A percentile compares a stretch with the other conserved stretches of the same genome.
Evolutionary conservation across 2,888 invertebrate species (phyloP).

Genomic region (Saturnia pavonia): DNA sequence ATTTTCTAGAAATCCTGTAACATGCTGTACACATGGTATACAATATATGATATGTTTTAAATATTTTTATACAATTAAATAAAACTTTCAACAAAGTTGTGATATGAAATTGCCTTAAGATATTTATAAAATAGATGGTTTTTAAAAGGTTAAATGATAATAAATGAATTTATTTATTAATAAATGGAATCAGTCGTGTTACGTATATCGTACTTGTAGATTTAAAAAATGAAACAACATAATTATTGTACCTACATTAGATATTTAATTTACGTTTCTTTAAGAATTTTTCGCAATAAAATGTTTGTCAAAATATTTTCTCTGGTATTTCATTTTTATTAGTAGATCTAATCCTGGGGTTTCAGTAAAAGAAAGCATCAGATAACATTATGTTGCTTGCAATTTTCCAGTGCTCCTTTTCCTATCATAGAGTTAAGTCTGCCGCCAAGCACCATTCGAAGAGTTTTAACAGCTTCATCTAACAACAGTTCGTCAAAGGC

Average conservation of each 20-base stretch:
- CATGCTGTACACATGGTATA: slow-evolving; percentile 5
- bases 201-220: slow-evolving; percentile 21
- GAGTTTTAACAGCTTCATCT: too few species aligned
- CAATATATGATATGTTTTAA: slow-evolving; percentile 9
- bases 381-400: not conserved
- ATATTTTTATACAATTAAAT: slow-evolving; percentile 21
- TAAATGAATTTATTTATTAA: slow-evolving; percentile 17
- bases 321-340: slow-evolving; percentile 5
- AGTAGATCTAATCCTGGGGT: not conserved
- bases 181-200: slow-evolving; percentile 16
- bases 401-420: not conserved
- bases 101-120: slow-evolving; percentile 71
- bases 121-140: slow-evolving; percentile 31
- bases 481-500: too few species aligned
- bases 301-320: slow-evolving; percentile 37
- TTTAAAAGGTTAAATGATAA: slow-evolving; percentile 24
- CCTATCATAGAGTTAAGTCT: too few species aligned
- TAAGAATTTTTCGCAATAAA: slow-evolving; percentile 57
- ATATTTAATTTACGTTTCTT: slow-evolving; percentile 59
- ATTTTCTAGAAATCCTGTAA: slow-evolving; percentile 19
- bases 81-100: slow-evolving; percentile 49
- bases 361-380: not conserved
- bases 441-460: too few species aligned
- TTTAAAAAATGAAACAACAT: slow-evolving; percentile 36
- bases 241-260: slow-evolving; percentile 48